These are phyloP conservation scores for Rhinoraja longicauda DNA, from an alignment of 2,797 vertebrate species.

Conservation along the genomic window DNA sequence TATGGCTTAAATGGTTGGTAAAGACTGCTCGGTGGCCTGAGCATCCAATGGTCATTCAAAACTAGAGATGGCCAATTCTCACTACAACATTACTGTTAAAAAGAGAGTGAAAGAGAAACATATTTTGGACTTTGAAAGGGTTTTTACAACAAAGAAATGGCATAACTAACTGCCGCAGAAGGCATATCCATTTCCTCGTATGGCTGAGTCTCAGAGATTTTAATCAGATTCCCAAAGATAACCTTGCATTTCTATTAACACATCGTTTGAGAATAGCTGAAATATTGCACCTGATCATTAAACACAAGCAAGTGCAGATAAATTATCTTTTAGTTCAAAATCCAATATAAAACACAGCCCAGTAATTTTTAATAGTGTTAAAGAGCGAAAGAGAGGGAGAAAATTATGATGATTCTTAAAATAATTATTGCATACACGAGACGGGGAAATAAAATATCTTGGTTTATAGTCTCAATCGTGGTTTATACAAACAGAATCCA, in stretches of 20 bases:
- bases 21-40: too few relatives aligned
- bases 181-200: too few relatives aligned
- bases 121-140: background rate
- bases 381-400: slow-evolving; percentile 3
- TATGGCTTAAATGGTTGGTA: background rate
- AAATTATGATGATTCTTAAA: slow-evolving; percentile 23
- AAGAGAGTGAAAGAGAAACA: background rate
- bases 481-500: slow-evolving; percentile 74
- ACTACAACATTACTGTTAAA: background rate
- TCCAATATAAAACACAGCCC: background rate
- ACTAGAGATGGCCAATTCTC: background rate
- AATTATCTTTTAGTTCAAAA: slow-evolving; percentile 24
- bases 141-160: background rate
- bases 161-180: background rate
- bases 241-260: background rate
- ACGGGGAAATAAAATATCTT: slow-evolving; percentile 42
- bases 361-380: slow-evolving; percentile 20
- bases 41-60: background rate
- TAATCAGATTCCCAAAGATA: slow-evolving; percentile 18
- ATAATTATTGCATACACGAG: slow-evolving; percentile 49
- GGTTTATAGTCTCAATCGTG: slow-evolving; percentile 49
- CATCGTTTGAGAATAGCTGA: slow-evolving; percentile 17
- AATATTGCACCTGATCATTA: slow-evolving; percentile 5
- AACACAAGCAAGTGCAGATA: background rate
- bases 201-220: background rate